These are phyloP conservation scores for Cyphomyrus discorhynchus DNA, from an alignment of 2,113 vertebrate genomes.

Conservation along the genomic window DNA sequence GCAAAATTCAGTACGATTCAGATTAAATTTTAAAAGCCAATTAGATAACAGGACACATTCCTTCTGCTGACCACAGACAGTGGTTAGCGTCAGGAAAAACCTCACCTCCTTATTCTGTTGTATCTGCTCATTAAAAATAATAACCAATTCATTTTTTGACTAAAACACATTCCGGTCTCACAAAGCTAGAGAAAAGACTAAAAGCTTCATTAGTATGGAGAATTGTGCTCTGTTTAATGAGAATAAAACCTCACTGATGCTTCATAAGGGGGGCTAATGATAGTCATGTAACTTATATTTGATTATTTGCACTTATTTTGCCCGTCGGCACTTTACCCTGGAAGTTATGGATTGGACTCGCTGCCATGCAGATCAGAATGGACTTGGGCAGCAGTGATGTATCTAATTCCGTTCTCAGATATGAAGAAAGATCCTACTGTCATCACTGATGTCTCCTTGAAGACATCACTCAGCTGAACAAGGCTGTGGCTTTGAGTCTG, in stretches of 20 bases:
- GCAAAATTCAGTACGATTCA: neutral
- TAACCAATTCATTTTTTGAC: neutral
- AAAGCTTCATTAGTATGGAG: neutral
- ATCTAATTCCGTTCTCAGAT: constrained; percentile 6
- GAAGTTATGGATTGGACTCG: neutral
- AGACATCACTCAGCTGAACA: constrained; percentile 30
- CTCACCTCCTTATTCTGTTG: neutral
- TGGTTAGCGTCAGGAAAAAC: neutral
- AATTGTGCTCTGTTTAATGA: neutral
- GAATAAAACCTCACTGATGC: neutral
- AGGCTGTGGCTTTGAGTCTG: constrained; percentile 29
- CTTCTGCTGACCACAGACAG: neutral
- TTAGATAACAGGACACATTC: neutral
- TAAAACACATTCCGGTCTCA: neutral
- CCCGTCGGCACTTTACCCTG: neutral
- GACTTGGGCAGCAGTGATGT: neutral
- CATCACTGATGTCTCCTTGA: constrained; percentile 30
- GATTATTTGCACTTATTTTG: neutral
- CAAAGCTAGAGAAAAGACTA: neutral
- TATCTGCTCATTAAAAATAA: neutral
- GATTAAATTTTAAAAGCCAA: neutral
- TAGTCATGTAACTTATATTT: neutral
- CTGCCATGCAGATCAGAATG: neutral
- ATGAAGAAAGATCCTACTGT: constrained; percentile 20
- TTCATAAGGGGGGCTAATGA: neutral